Evolutionary conservation across 2,797 vertebrate genomes (phyloP), one percentile per base, ranked within the genome.

Genomic region (Semotilus atromaculatus): DNA sequence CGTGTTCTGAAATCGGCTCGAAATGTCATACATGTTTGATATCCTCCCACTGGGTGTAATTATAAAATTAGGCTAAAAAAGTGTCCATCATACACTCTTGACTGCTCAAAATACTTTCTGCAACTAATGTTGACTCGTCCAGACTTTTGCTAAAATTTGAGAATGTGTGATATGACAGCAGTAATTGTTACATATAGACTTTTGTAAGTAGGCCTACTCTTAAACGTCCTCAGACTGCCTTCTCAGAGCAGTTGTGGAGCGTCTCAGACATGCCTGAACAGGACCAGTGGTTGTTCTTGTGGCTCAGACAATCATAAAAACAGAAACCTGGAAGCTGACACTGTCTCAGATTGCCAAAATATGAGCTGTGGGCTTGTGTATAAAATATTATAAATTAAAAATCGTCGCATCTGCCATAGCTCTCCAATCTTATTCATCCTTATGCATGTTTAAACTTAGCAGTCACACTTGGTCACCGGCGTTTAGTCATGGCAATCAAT

Each of bases 201-300:
- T 19, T 36, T 67, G 60, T 55, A 34, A 19, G 4, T 75, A n/a
- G n/a, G n/a, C n/a, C n/a, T n/a, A 21, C 16, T 16, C 60, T 62
- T 76, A 55, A 55, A 75, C 62, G 1, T 53, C 55, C 3, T 84
- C 40, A 38, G 4, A 45, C 3, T 1, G 6, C 1, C 38, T 1
- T 7, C 13, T 53, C 29, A 38, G 19, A 48, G 4, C 9, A 23
- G 5, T 70, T 70, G 71, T 10, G 68, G 23, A 80, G 10, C 0
- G 0, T 23, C 9, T 70, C 60, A 26, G 36, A 45, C 85, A 68
- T 84, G 87, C 13, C 40, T 31, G 40, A 53, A 78, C 87, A 71
- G 1, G 60, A 78, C 26, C 4, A 68, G 71, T 43, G 21, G 6
- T 48, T 76, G 21, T 29, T 60, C 13, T 29, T n/a, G 14, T 31